Evolutionary conservation across 2,113 vertebrate species (phyloP), one percentile per base, ranked within the genome.

Genomic region (Xerus inauris): DNA sequence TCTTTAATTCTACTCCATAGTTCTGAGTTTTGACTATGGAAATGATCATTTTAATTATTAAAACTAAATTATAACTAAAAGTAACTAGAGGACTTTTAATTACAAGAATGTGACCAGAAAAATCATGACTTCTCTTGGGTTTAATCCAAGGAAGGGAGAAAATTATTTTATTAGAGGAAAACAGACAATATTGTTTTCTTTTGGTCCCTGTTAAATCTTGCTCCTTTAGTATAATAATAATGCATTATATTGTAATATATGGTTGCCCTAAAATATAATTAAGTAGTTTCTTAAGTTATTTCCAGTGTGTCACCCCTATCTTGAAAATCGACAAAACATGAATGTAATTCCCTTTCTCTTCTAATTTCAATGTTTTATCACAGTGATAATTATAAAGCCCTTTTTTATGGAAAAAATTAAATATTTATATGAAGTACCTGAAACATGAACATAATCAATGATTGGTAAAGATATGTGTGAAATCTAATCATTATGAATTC

Each of bases 61-160:
- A 96, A 95, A 94, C 75, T 87, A 80, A 5, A 79, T 69, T 26
- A 20, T 47, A 72, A 69, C 17, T 64, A 69, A 89, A 79, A 95
- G 13, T 49, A 30, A 75, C n/a, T 83, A 85, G 24, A 77, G 49
- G 28, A n/a, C 0, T 47, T 92, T 88, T 94, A 62, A 72, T 88
- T 83, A 86, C 45, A 35, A 91, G 40, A 95, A 86, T 77, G 12
- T 89, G 45, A 91, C n/a, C 75, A 93, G 92, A 87, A 89, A 95
- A 94, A 49, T 82, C 40, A 93, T 71, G 45, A 79, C 24, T 3
- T 57, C 8, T 8, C 42, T 45, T 83, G 62, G 54, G 81, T 85
- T 92, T 96, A 35, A 88, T 67, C 49, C 57, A 40, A 84, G n/a
- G 45, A 49, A 77, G 30, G 3, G 40, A 7, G 0, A 9, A 93